A percentile compares a stretch with the other conserved stretches of the same genome.
phyloP scores from a whole-genome alignment of 2,113 vertebrate genomes.

The Symphodus melops region DNA sequence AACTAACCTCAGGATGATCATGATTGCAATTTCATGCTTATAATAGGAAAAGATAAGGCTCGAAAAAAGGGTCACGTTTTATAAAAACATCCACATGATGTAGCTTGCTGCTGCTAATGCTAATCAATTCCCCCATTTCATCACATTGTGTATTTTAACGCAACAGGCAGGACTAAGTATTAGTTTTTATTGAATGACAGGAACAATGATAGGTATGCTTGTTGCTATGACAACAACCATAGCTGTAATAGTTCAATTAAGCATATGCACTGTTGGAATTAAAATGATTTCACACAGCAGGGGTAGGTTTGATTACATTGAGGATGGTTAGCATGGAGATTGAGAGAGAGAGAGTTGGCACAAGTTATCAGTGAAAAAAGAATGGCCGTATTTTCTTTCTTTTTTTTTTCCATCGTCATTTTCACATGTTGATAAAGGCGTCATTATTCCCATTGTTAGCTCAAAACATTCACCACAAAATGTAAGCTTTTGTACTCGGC shows the following conservation, averaged over 20 bases:
- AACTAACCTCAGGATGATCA: conserved; percentile 26
- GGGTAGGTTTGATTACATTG: conserved; percentile 36
- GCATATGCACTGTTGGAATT: conserved; percentile 31
- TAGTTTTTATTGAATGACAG: conserved; percentile 23
- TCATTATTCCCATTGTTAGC: conserved; percentile 23
- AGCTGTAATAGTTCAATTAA: conserved; percentile 38
- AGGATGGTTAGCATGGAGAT: conserved; percentile 13
- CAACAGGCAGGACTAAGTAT: neutral
- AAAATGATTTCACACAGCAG: conserved; percentile 37
- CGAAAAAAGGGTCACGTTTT: neutral
- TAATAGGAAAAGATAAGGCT: neutral
- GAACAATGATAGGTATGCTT: conserved; percentile 2
- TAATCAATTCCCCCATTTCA: neutral
- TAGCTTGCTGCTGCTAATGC: too few species aligned
- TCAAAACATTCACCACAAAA: conserved; percentile 22
- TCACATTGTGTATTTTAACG: neutral
- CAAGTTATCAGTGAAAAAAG: neutral
- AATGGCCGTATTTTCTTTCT: neutral
- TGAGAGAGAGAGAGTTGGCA: neutral
- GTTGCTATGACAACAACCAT: neutral
- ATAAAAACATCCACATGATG: neutral
- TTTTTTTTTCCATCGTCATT: neutral
- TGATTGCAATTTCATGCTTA: neutral
- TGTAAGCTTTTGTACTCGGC: neutral
- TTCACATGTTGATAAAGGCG: neutral